phyloP scores from a whole-genome alignment of 2,797 vertebrate genomes.

The Neoniphon sammara region DNA sequence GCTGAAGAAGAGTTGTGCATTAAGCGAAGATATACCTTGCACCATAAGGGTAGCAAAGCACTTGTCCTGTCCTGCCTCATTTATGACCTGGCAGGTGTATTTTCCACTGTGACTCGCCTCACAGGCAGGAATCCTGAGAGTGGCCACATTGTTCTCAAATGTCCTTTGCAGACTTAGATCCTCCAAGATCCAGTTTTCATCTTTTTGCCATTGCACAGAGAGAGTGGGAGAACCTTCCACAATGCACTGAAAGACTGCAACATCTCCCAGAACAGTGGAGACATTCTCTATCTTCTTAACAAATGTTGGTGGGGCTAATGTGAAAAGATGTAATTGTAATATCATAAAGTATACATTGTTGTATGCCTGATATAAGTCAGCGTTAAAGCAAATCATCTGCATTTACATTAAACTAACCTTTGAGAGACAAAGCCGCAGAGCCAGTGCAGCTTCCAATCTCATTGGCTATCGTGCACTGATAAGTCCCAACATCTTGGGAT shows the following conservation, averaged over 20 bases:
- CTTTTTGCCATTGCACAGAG: constrained; percentile 91
- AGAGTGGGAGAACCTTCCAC: constrained; percentile 88
- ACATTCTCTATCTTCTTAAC: constrained; percentile 88
- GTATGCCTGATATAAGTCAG: neutral
- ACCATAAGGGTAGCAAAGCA: constrained; percentile 89
- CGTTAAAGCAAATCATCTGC: neutral
- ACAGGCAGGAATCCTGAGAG: constrained; percentile 83
- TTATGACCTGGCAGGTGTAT: constrained; percentile 91
- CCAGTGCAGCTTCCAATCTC: constrained; percentile 88
- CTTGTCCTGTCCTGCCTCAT: constrained; percentile 88
- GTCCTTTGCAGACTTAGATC: constrained; percentile 83
- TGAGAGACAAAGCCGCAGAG: constrained; percentile 84
- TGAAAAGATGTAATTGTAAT: constrained; percentile 54
- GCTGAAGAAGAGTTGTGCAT: constrained; percentile 52
- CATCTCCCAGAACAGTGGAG: constrained; percentile 85
- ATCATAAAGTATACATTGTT: neutral
- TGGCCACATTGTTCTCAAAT: constrained; percentile 85
- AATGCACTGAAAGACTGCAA: constrained; percentile 82
- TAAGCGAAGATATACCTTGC: constrained; percentile 80
- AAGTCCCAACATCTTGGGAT: constrained; percentile 86
- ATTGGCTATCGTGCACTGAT: constrained; percentile 88
- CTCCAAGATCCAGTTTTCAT: constrained; percentile 88
- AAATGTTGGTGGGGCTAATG: constrained; percentile 89
- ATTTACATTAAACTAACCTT: constrained; percentile 86
- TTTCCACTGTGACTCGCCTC: constrained; percentile 86